Base-by-base conservation (phyloP, 2,888 invertebrate species). In the Drosophila dives region DNA sequence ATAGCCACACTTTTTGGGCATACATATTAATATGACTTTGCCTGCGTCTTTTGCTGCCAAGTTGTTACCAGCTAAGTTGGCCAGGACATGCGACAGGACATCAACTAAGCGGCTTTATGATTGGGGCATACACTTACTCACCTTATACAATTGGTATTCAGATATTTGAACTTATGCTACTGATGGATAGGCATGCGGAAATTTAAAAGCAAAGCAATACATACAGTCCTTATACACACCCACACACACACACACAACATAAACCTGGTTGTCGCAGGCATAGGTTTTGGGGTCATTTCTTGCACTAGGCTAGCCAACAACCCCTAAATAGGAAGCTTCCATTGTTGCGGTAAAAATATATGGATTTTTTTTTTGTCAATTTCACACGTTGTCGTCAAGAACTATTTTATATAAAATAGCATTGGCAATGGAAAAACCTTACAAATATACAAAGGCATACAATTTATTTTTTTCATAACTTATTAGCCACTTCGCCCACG, bases 1-100 rank as follows among this genome's bases (percentile, higher is more conserved):
- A 89, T 85, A 85, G 89, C 73, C 74, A 80, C 80, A 89, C 69
- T 89, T 85, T 84, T 82, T 76, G 64, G 82, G 80, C 82, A 74
- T 69, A 74, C 66, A 86, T 56, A 73, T 75, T 75, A 78, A 69
- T 70, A 71, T 86, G 81, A 69, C 53, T 64, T 69, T 50, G 64
- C 50, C 64, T 72, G 70, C 62, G 67, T 54, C 63, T 63, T 63
- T 63, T 69, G 62, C 72, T 65, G 80, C 70, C 73, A 76, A 80
- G 66, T 71, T 77, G 75, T 74, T 71, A 48, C 49, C 56, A 62
- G 49, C 32, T 60, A 81, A 67, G 64, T 77, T 73, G 64, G 68
- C 56, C 71, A 72, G 73, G 72, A 84, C 84, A 83, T 83, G 74
- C 72, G 70, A 74, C 63, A 65, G 66, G 66, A 73, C 62, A 65